Evolutionary conservation across 1,140 invertebrate species (phyloP).

Genomic region (Pseudomyrmex flavicornis): DNA sequence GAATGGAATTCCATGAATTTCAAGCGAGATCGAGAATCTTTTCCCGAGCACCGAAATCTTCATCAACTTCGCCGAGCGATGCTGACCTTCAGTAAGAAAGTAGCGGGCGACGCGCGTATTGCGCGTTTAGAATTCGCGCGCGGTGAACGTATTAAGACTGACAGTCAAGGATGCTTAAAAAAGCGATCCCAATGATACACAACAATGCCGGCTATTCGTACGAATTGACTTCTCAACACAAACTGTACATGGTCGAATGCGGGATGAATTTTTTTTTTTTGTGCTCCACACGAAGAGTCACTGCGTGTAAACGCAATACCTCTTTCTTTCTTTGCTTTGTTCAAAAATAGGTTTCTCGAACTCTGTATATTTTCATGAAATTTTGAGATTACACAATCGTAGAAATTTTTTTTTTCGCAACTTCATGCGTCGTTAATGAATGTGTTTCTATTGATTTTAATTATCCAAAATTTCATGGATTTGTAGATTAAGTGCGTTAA

Average conservation of each 20-base stretch:
- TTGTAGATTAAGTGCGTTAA: neutral
- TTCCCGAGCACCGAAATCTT: slow-evolving; percentile 27
- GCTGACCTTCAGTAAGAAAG: slow-evolving; percentile 31
- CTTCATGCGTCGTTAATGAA: neutral
- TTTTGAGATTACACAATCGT: too few relatives aligned
- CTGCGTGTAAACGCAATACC: neutral
- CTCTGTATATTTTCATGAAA: too few relatives aligned
- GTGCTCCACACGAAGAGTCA: neutral
- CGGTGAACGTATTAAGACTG: slow-evolving; percentile 2
- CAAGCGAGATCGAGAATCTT: neutral
- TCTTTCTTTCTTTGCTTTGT: neutral
- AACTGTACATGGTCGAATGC: neutral
- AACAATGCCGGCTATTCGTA: neutral
- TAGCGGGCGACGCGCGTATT: slow-evolving; percentile 4
- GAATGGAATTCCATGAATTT: slow-evolving; percentile 43
- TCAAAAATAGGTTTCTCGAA: neutral
- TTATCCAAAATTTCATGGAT: neutral
- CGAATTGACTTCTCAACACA: neutral
- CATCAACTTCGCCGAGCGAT: slow-evolving; percentile 23
- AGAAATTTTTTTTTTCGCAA: neutral
- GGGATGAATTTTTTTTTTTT: neutral
- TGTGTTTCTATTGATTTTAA: too few relatives aligned
- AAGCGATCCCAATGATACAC: neutral
- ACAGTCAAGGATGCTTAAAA: neutral
- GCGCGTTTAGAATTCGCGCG: slow-evolving; percentile 41